phyloP scores from a whole-genome alignment of 2,113 vertebrate genomes.

The Melanerpes aurifrons region DNA sequence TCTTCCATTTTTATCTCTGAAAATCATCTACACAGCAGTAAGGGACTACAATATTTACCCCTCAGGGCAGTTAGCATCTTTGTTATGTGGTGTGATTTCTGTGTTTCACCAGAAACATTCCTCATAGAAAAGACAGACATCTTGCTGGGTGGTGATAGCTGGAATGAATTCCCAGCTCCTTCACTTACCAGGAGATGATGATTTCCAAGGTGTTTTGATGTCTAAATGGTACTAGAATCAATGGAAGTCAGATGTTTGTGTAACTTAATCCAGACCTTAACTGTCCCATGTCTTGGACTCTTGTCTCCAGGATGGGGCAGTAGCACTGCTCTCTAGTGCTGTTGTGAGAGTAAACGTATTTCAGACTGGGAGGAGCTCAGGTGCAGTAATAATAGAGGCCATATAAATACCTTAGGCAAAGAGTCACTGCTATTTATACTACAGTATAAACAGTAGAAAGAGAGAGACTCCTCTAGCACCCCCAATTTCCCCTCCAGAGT shows the following conservation, averaged over 20 bases:
- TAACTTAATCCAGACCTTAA: neutral
- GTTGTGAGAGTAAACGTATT: neutral
- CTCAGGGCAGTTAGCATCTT: neutral
- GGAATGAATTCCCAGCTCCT: neutral
- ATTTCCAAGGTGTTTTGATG: neutral
- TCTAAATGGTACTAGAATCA: neutral
- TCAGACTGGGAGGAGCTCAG: neutral
- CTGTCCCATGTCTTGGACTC: neutral
- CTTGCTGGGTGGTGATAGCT: neutral
- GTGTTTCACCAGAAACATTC: neutral
- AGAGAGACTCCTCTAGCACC: neutral
- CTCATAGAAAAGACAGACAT: neutral
- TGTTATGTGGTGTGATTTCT: neutral
- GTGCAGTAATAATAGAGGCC: neutral
- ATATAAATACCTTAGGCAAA: neutral
- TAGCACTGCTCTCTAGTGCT: neutral
- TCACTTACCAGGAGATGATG: neutral
- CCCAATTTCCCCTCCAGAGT: neutral
- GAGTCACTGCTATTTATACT: neutral
- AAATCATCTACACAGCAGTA: constrained; percentile 8
- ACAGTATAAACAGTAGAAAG: neutral
- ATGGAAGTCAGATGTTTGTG: neutral
- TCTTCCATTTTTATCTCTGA: neutral
- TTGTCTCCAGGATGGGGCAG: neutral
- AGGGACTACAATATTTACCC: constrained; percentile 44